Evolutionary conservation across 2,797 vertebrate species (phyloP).

Genomic region (Hylomyscus alleni): DNA sequence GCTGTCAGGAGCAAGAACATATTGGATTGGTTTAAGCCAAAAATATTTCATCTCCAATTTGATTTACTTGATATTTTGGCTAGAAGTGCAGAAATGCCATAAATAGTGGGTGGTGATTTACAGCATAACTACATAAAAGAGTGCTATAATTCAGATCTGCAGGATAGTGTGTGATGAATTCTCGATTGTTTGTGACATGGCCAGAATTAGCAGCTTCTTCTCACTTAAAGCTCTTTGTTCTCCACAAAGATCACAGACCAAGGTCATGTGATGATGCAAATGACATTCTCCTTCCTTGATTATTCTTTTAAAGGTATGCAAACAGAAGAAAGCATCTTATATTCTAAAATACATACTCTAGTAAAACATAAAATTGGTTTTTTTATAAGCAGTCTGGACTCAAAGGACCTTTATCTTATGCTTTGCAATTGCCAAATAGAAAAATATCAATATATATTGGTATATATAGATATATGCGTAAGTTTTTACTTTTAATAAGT

Average conservation of each 20-base stretch:
- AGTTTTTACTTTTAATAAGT: neutral
- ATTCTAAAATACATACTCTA: neutral
- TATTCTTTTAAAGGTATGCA: constrained; percentile 6
- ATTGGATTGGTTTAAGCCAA: constrained; percentile 76
- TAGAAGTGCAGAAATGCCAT: constrained; percentile 67
- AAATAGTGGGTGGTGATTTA: constrained; percentile 76
- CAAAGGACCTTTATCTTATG: constrained; percentile 15
- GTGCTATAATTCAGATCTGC: constrained; percentile 66
- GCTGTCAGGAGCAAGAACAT: constrained; percentile 72
- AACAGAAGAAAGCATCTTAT: constrained; percentile 36
- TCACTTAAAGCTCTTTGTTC: constrained; percentile 67
- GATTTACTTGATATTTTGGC: constrained; percentile 83
- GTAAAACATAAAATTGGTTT: neutral
- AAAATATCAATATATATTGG: constrained; percentile 4
- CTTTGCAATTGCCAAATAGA: neutral
- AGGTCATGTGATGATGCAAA: constrained; percentile 55
- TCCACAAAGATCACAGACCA: constrained; percentile 45
- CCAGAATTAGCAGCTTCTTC: constrained; percentile 52
- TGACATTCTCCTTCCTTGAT: constrained; percentile 53
- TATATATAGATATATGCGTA: neutral
- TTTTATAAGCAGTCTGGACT: neutral
- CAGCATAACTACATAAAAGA: constrained; percentile 63
- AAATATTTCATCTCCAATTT: constrained; percentile 82
- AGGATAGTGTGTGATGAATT: constrained; percentile 37
- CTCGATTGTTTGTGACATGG: constrained; percentile 14